Evolutionary conservation across 2,888 invertebrate species (phyloP), one percentile per base, ranked within the genome.

Genomic region (Tanaodytes sp.): DNA sequence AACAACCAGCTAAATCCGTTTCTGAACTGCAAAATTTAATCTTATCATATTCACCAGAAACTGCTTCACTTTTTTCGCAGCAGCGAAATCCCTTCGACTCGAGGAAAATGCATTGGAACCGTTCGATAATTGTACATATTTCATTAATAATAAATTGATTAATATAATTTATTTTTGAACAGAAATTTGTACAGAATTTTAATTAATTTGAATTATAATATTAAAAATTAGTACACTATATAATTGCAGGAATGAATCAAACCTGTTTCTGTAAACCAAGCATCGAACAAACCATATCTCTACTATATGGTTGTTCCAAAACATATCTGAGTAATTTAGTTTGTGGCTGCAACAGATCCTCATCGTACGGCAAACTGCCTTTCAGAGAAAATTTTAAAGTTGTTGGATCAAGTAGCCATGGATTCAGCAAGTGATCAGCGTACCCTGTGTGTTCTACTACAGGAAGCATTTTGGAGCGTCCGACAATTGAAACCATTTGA

Each of bases 241-340:
- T 37, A 23, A 39, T 39, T 27, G 8, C 8, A 23, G 8, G 8
- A 23, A 23, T 23, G 5, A 23, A 23, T 23, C 73, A 52, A 75
- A 92, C 92, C 86, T 96, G 96, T 83, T 97, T 97, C 81, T 95
- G 97, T 16, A 98, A 87, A 37, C 96, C 95, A 14, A 98, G 87
- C 93, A 98, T 97, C 2, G 93, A 93, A 77, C 95, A 96, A 75
- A 97, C 95, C 94, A 97, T 96, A 80, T 98, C 98, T 73, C 96
- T 88, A 1, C 96, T 97, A 84, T 97, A 98, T 0, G 97, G 96
- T 82, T 98, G 97, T 79, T 96, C 95, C 11, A 98, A 85, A 19
- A 98, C 96, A 84, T 97, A 97, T 73, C 94, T 88, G 20, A 98
- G 85, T 30, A 98, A 86, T 31, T 91, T 90, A 5, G 94, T 94